These are phyloP conservation scores for Danio tinwini DNA, from an alignment of 2,797 vertebrate genomes.

Conservation along the genomic window DNA sequence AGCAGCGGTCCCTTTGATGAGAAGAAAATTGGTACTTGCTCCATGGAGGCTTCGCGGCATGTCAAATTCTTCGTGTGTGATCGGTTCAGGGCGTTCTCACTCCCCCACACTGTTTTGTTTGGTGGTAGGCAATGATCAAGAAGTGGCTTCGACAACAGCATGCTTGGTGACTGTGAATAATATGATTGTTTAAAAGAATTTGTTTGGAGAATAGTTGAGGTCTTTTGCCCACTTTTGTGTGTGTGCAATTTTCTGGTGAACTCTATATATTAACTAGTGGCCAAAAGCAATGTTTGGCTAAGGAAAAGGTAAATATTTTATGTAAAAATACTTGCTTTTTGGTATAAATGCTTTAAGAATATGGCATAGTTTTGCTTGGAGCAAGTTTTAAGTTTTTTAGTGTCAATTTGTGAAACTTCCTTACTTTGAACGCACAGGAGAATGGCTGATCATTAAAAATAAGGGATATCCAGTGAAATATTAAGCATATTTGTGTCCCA, in stretches of 20 bases:
- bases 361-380: too few relatives aligned
- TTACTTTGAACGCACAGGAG: too few relatives aligned
- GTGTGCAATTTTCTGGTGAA: neutral
- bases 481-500: too few relatives aligned
- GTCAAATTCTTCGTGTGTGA: constrained; percentile 53
- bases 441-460: too few relatives aligned
- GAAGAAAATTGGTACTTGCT: constrained; percentile 63
- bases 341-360: too few relatives aligned
- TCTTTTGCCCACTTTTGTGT: constrained; percentile 27
- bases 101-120: constrained; percentile 60
- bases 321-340: too few relatives aligned
- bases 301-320: too few relatives aligned
- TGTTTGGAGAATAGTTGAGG: neutral
- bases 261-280: neutral
- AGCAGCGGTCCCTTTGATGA: constrained; percentile 51
- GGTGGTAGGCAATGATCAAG: constrained; percentile 44
- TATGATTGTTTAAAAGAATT: constrained; percentile 26
- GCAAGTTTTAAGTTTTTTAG: too few relatives aligned
- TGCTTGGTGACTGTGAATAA: constrained; percentile 46
- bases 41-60: constrained; percentile 37
- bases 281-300: neutral
- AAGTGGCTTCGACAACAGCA: constrained; percentile 34
- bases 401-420: too few relatives aligned
- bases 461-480: too few relatives aligned
- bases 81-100: constrained; percentile 57